Evolutionary conservation across 2,888 invertebrate species (phyloP), one percentile per base, ranked within the genome.

Genomic region (Tanytarsus gracilentus): DNA sequence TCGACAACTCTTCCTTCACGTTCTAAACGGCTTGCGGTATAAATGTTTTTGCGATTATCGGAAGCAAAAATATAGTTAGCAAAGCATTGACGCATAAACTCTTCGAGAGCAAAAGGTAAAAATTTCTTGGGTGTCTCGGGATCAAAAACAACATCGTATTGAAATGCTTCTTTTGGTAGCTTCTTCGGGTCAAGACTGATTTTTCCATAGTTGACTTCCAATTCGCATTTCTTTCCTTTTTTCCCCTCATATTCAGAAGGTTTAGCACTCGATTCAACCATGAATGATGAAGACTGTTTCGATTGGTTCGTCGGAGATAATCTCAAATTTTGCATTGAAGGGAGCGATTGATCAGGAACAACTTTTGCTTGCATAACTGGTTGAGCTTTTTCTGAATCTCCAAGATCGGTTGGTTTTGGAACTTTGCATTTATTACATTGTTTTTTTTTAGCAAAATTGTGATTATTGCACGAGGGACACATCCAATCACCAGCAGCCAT

Each of bases 131-230:
- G 86, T 44, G 71, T 79, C 14, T 87, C 85, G 0, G 88, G 88
- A 1, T 69, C 74, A 30, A 88, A 78, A 0, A 72, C 76, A 0
- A 93, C 85, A 66, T 97, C 96, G 70, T 97, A 97, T 67, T 97
- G 95, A 67, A 78, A 72, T 69, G 78, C 77, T 1, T 64, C 65
- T 5, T 68, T 63, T 4, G 77, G 72, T 44, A 79, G 74, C 62
- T 76, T 72, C n/a, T n/a, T n/a, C n/a, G n/a, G n/a, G 8, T 49
- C 59, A 48, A 49, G 8, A 2, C 7, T 4, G 14, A 59, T 29
- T 2, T 27, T 4, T 1, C 21, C 11, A 26, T 49, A 59, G 26
- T 59, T 59, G 21, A 49, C 59, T 29, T 59, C 33, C 1, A 59
- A 9, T 18, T n/a, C 14, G 26, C 36, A 49, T 23, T 21, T 49